A percentile compares a stretch with the other conserved stretches of the same genome.
Conservation (phyloP, 2,113 vertebrate genomes). For the Poeciliopsis turrubarensis region DNA sequence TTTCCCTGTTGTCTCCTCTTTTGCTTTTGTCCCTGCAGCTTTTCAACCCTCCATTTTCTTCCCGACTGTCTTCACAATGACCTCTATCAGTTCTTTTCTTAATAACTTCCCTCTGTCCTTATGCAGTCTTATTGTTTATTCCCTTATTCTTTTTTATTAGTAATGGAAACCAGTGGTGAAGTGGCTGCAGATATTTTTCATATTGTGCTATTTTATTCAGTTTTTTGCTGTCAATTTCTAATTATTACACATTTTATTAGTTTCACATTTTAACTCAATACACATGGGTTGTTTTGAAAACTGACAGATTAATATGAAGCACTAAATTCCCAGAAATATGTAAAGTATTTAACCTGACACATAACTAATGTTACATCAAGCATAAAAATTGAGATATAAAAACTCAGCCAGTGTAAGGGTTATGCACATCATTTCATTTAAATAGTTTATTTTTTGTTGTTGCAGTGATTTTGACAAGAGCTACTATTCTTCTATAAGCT, state of each 20-base stretch:
- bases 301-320: neutral
- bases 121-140: slow-evolving; percentile 21
- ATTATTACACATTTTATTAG: neutral
- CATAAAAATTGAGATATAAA: neutral
- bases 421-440: neutral
- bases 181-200: slow-evolving; percentile 1
- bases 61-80: slow-evolving; percentile 37
- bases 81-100: slow-evolving; percentile 56
- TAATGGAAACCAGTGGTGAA: slow-evolving; percentile 16
- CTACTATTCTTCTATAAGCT: neutral
- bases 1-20: slow-evolving; percentile 6
- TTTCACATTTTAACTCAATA: neutral
- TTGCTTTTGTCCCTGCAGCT: slow-evolving; percentile 4
- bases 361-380: neutral
- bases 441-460: neutral
- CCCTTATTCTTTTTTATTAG: slow-evolving; percentile 17
- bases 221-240: neutral
- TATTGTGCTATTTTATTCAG: slow-evolving; percentile 7
- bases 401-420: neutral
- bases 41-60: slow-evolving; percentile 9
- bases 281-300: neutral
- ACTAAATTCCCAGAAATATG: neutral
- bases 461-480: neutral
- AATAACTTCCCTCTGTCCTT: slow-evolving; percentile 51
- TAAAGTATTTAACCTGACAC: neutral